Evolutionary conservation across 2,797 vertebrate species (phyloP).

Genomic region (Bucorvus abyssinicus): DNA sequence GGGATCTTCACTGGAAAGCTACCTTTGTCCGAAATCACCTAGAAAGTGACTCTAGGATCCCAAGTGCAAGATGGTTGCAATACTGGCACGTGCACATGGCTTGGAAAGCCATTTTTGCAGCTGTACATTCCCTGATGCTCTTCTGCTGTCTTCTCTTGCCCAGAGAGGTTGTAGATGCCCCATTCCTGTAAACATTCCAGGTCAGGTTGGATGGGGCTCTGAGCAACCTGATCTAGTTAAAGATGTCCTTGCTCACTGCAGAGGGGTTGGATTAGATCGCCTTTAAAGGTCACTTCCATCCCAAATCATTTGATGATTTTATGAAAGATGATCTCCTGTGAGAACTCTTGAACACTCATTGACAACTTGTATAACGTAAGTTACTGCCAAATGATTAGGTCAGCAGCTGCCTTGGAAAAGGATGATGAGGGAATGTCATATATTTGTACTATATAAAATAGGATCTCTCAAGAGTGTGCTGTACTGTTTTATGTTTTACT

Average conservation of each 20-base stretch:
- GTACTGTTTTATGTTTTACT: neutral
- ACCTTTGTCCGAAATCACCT: neutral
- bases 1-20: neutral
- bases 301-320: neutral
- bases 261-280: neutral
- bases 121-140: neutral
- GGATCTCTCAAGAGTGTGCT: neutral
- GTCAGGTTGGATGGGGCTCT: neutral
- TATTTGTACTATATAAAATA: neutral
- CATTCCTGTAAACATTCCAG: neutral
- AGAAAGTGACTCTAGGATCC: neutral
- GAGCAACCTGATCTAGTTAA: neutral
- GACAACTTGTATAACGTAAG: neutral
- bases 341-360: neutral
- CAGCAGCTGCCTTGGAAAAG: neutral
- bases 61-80: neutral
- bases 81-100: fast-evolving
- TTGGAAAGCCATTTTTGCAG: neutral
- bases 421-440: neutral
- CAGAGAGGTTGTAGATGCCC: neutral
- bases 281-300: neutral
- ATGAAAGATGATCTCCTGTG: neutral
- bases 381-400: neutral
- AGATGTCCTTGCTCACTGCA: neutral
- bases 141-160: neutral